phyloP scores from a whole-genome alignment of 2,797 vertebrate genomes.

The Gouania willdenowi region DNA sequence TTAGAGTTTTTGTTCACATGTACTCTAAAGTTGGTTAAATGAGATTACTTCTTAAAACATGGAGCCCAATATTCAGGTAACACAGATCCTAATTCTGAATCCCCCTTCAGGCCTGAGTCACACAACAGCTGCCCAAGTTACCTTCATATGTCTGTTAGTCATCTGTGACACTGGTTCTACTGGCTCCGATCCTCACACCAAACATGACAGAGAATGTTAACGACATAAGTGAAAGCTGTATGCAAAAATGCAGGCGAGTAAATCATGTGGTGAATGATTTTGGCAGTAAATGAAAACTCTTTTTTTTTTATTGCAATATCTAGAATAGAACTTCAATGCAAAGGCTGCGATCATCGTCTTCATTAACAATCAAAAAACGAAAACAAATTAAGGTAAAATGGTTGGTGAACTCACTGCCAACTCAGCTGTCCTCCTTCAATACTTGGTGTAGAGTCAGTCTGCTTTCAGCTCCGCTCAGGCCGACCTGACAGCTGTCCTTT shows the following conservation, averaged over 20 bases:
- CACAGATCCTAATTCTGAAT: too few relatives aligned
- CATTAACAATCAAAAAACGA: conserved; percentile 31
- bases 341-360: conserved; percentile 59
- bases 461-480: conserved; percentile 26
- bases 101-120: too few relatives aligned
- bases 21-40: too few relatives aligned
- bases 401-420: conserved; percentile 47
- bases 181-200: not conserved
- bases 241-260: conserved; percentile 45
- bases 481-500: conserved; percentile 35
- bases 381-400: conserved; percentile 36
- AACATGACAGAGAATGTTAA: conserved; percentile 15
- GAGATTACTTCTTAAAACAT: too few relatives aligned
- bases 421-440: conserved; percentile 36
- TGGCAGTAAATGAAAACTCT: conserved; percentile 54
- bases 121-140: conserved; percentile 18
- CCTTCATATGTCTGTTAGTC: conserved; percentile 5
- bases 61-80: too few relatives aligned
- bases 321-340: conserved; percentile 37
- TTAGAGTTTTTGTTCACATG: too few relatives aligned
- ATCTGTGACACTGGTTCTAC: conserved; percentile 3
- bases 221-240: conserved; percentile 29
- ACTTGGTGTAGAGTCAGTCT: conserved; percentile 31
- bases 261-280: conserved; percentile 56
- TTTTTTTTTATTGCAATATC: conserved; percentile 46